Percentiles rank a stretch among this genome's conserved stretches.
phyloP scores from a whole-genome alignment of 2,797 vertebrate species.

The Adelosebastes latens region DNA sequence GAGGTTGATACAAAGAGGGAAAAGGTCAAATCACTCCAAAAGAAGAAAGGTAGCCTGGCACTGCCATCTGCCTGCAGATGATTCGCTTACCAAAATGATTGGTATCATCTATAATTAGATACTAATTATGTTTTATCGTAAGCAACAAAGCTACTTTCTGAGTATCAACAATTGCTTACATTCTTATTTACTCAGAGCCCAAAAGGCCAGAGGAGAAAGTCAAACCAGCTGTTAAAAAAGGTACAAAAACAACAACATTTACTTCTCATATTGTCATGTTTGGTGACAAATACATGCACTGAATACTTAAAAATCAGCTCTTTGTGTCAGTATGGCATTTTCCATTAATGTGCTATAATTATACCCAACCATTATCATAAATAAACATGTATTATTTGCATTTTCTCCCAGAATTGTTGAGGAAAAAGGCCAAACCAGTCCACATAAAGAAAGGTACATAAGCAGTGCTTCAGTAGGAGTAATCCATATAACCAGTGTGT shows the following conservation, averaged over 20 bases:
- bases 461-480: neutral
- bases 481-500: neutral
- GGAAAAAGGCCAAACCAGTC: conserved; percentile 24
- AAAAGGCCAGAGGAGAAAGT: conserved; percentile 39
- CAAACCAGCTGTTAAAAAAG: conserved; percentile 40
- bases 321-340: neutral
- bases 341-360: neutral
- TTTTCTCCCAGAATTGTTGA: conserved; percentile 30
- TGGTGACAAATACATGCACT: neutral
- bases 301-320: neutral
- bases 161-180: neutral
- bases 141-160: neutral
- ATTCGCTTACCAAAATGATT: neutral
- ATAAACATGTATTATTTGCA: neutral
- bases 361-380: neutral
- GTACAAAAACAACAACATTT: conserved; percentile 1
- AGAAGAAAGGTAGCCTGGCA: conserved; percentile 65
- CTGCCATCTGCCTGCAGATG: conserved; percentile 2
- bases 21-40: conserved; percentile 43
- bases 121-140: neutral
- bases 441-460: conserved; percentile 41
- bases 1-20: conserved; percentile 36
- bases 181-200: conserved; percentile 39
- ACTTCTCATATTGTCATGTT: neutral
- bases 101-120: neutral